Percentiles rank a stretch among this genome's conserved stretches.
phyloP scores from a whole-genome alignment of 2,888 invertebrate genomes.

The Lacanobia wlatinum region DNA sequence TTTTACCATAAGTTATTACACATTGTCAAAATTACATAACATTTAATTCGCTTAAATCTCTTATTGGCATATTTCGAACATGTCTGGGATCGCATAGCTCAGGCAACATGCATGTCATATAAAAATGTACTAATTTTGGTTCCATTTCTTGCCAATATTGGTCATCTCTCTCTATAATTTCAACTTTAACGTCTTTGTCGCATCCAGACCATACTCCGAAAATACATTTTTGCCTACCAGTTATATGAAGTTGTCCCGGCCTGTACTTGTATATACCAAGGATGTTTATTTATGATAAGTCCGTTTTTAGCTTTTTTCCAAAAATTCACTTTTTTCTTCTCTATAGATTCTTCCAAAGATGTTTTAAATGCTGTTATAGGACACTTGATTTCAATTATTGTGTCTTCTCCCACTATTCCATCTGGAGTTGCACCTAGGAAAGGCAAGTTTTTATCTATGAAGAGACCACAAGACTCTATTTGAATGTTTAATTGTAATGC shows the following conservation, averaged over 20 bases:
- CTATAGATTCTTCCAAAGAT: background rate
- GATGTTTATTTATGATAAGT: slow-evolving; percentile 1
- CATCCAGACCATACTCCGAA: slow-evolving; percentile 11
- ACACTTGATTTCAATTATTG: too few relatives aligned
- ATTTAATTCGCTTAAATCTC: too few relatives aligned
- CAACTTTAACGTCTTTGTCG: background rate
- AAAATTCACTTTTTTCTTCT: background rate
- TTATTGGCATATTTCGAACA: too few relatives aligned
- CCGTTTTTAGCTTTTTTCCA: background rate
- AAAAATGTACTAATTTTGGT: slow-evolving; percentile 2
- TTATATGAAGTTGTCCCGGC: slow-evolving; percentile 1
- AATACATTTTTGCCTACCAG: slow-evolving; percentile 6
- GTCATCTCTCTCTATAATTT: slow-evolving; percentile 11
- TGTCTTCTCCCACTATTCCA: too few relatives aligned
- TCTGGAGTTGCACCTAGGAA: too few relatives aligned
- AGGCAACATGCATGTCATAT: slow-evolving; percentile 7
- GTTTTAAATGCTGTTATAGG: background rate
- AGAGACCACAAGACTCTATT: too few relatives aligned
- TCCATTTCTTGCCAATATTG: slow-evolving; percentile 10
- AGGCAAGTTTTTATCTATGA: too few relatives aligned
- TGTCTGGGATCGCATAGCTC: background rate
- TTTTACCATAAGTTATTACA: too few relatives aligned
- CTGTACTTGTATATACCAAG: slow-evolving; percentile 5
- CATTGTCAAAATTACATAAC: too few relatives aligned
- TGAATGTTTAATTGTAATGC: too few relatives aligned